Evolutionary conservation across 2,797 vertebrate species (phyloP), one percentile per base, ranked within the genome.

Genomic region (Allenopithecus nigroviridis): DNA sequence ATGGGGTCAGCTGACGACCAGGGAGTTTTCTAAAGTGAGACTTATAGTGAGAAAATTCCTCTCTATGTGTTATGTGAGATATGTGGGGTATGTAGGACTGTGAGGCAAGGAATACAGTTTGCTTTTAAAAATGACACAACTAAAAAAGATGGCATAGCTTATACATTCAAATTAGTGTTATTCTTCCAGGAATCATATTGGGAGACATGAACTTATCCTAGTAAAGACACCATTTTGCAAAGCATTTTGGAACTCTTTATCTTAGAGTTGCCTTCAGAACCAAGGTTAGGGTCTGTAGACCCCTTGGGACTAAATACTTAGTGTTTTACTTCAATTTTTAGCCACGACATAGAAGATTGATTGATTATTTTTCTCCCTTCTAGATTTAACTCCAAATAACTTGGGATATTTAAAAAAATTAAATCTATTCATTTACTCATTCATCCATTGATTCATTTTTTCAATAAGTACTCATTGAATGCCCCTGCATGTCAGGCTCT

Each of bases 81-180:
- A 94, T 70, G 89, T 39, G 36, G n/a, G 33, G 39, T 91, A 59
- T 84, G 87, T 33, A 84, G 68, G 50, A 57, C 57, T 94, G 30
- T 17, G 57, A 83, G 50, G 36, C 80, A 94, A 91, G 80, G 70
- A 64, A 94, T 96, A 86, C 93, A 86, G 93, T 21, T 95, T 91
- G 36, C 41, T 96, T 87, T 95, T 19, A 88, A 96, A 81, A 79
- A 81, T 76, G 59, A 81, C 21, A 89, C 41, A 78, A 75, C 53
- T 86, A 16, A 74, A 72, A 91, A 89, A 78, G 72, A 80, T 22
- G 61, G 59, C 7, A 84, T 22, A 68, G 43, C 12, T 88, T 93
- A 79, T 36, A 72, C 50, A 92, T 95, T 94, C 72, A 95, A 95
- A 90, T 89, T 80, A 89, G n/a, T 39, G 50, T 89, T 95, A 50